phyloP scores from a whole-genome alignment of 2,888 invertebrate genomes.

The Blastobasis lacticolella region DNA sequence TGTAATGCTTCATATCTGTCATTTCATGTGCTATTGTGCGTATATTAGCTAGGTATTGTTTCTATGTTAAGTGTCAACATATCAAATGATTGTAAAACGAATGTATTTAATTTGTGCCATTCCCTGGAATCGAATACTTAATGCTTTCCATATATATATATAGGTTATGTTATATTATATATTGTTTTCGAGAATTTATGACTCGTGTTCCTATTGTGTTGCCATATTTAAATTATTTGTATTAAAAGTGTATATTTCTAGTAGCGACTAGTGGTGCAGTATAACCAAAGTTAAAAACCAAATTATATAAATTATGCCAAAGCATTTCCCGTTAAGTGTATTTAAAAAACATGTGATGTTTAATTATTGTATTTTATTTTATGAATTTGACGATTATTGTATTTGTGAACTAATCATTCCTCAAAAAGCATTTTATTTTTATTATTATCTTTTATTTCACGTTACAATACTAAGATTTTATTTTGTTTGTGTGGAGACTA shows the following conservation, averaged over 20 bases:
- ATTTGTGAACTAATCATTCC: constrained; percentile 1
- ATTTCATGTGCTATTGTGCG: too few relatives aligned
- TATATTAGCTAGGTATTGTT: too few relatives aligned
- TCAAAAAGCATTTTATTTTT: neutral
- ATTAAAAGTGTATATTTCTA: neutral
- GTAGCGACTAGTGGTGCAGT: neutral
- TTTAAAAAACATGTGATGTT: neutral
- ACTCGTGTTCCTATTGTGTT: constrained; percentile 35
- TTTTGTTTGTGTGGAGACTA: too few relatives aligned
- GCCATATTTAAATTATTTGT: constrained; percentile 27
- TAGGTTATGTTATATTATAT: constrained; percentile 15
- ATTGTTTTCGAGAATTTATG: constrained; percentile 8
- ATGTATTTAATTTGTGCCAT: too few relatives aligned
- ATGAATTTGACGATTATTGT: neutral
- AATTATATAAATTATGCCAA: neutral
- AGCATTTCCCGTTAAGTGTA: neutral
- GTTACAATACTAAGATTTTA: too few relatives aligned
- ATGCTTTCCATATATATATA: constrained; percentile 1
- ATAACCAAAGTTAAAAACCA: neutral
- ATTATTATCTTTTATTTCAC: too few relatives aligned
- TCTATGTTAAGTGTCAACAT: too few relatives aligned
- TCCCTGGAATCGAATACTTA: too few relatives aligned
- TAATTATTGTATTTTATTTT: neutral
- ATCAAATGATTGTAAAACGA: too few relatives aligned
- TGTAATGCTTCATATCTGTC: too few relatives aligned